Evolutionary conservation across 2,797 vertebrate genomes (phyloP).

Genomic region (Clarias platycephalus): DNA sequence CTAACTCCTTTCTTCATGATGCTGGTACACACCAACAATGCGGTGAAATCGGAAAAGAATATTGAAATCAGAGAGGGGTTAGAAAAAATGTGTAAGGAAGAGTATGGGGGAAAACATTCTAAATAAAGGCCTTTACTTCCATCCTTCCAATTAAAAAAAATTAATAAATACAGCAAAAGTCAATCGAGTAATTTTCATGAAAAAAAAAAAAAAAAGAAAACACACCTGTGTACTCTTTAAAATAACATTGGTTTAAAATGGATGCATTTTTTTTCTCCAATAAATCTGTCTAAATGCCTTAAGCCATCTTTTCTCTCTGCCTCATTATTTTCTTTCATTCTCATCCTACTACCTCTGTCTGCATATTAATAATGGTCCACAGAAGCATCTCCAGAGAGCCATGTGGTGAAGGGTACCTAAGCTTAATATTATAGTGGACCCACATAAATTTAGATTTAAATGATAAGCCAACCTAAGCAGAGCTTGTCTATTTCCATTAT

Average conservation of each 20-base stretch:
- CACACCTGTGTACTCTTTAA: not conserved
- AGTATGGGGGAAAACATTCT: not conserved
- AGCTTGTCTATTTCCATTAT: slow-evolving; percentile 18
- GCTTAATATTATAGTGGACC: slow-evolving; percentile 15
- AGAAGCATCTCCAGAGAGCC: slow-evolving; percentile 11
- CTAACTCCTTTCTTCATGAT: not conserved
- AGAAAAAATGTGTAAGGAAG: not conserved
- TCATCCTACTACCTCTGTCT: slow-evolving; percentile 9
- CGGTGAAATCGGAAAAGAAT: not conserved
- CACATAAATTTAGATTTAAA: slow-evolving; percentile 41
- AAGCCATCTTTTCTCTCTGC: slow-evolving; percentile 5
- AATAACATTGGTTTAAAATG: not conserved
- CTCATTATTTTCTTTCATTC: slow-evolving; percentile 4
- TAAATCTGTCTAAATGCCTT: not conserved
- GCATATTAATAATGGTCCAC: slow-evolving; percentile 22
- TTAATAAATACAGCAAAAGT: too few species aligned
- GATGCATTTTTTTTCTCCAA: not conserved
- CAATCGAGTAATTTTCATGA: not conserved
- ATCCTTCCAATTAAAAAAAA: not conserved
- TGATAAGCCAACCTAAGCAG: slow-evolving; percentile 28
- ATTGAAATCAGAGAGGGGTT: not conserved
- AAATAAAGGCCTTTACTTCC: not conserved
- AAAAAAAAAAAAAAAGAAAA: not conserved
- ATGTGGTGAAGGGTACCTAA: slow-evolving; percentile 9
- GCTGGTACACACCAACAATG: not conserved